Evolutionary conservation across 2,888 invertebrate species (phyloP), one percentile per base, ranked within the genome.

Genomic region (Andrena dorsata): DNA sequence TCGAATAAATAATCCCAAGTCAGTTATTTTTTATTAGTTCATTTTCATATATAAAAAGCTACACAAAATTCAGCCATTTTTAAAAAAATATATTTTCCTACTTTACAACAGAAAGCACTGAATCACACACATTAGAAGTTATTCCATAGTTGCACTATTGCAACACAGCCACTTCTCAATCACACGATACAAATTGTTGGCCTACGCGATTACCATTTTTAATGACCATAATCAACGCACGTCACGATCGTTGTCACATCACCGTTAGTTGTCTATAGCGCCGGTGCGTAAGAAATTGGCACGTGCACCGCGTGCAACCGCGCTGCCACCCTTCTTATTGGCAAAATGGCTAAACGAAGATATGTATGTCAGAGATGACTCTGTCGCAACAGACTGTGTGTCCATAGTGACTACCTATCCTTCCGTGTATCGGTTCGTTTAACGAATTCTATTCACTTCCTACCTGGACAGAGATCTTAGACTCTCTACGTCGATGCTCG

Each of bases 371-470:
- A 60, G 35, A 51, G 35, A 47, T 35, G 26, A 35, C 35, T 41
- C 56, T 35, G 13, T 68, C 32, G 23, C 49, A 47, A 35, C 35
- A 58, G 30, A 26, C 23, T n/a, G 32, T 58, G 20, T 28, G 49
- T 26, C 7, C n/a, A 28, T 26, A 26, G n/a, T 35, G 26, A 58
- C 58, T 35, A 47, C n/a, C 20, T 35, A 73, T 47, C 23, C 41
- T 76, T 68, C 16, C 13, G 28, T 13, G 47, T 23, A 41, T 61
- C 20, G 26, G 32, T 60, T 65, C 49, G n/a, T 53, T 49, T 35
- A 26, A 8, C 47, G 60, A 53, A 74, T 76, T 47, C 20, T 61
- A 28, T 32, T 71, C 51, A 53, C 71, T 77, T 83, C 68, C 80
- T 74, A 26, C 5, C 5, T 51, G 41, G 5, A 26, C 13, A 20